Conservation (phyloP, 1,140 invertebrate species). For the Coelopa frigida region DNA sequence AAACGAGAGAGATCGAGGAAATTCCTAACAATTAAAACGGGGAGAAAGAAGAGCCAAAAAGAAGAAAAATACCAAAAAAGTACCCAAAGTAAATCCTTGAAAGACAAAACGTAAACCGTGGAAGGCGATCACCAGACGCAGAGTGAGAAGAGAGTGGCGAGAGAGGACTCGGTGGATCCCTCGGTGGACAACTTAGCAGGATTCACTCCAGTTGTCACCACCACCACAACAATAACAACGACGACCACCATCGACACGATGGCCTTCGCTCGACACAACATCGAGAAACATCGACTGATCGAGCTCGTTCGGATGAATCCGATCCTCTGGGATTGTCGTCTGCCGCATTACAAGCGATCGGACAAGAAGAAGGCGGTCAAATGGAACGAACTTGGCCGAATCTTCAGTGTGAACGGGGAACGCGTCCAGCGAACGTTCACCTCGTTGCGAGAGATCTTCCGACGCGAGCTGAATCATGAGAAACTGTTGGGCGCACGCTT, state of each 20-base stretch:
- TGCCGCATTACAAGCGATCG: conserved; percentile 40
- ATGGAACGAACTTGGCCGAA: conserved; percentile 38
- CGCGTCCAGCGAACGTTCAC: conserved; percentile 41
- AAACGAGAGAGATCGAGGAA: too few species aligned
- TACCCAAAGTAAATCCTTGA: too few species aligned
- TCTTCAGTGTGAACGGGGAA: conserved; percentile 39
- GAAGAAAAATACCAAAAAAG: too few species aligned
- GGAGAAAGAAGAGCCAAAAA: too few species aligned
- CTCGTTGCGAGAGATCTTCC: conserved; percentile 37
- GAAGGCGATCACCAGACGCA: too few species aligned
- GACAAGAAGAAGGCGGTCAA: conserved; percentile 41
- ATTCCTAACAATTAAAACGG: too few species aligned
- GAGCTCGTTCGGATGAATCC: conserved; percentile 38
- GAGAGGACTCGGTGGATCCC: too few species aligned
- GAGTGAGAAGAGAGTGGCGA: too few species aligned
- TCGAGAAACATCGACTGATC: conserved; percentile 41
- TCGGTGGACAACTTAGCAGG: too few species aligned
- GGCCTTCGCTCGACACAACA: conserved; percentile 41
- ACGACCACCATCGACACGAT: too few species aligned
- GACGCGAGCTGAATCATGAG: conserved; percentile 39
- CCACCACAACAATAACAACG: neutral
- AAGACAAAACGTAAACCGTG: too few species aligned
- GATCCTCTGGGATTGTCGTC: conserved; percentile 39
- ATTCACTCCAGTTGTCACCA: too few species aligned
- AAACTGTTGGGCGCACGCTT: conserved; percentile 37